Conservation (phyloP, 2,797 vertebrate genomes). For the Sebastes vulpes region DNA sequence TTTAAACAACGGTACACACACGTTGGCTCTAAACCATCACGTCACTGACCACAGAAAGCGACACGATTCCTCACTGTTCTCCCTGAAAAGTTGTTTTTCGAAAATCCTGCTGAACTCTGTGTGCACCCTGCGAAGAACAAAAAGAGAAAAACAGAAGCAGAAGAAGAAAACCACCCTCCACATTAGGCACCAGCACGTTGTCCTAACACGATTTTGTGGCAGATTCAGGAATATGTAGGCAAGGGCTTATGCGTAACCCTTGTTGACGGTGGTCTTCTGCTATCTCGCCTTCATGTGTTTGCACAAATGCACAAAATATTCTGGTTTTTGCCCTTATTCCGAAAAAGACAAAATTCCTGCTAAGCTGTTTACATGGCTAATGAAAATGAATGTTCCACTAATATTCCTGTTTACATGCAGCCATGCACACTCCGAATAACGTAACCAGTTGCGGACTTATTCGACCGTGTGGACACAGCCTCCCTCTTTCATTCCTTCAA, state of each 20-base stretch:
- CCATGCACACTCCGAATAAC: neutral
- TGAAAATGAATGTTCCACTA: neutral
- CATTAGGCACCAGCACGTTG: neutral
- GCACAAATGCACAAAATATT: neutral
- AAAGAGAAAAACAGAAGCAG: neutral
- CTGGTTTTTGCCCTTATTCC: neutral
- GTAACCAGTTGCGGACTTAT: too few species aligned
- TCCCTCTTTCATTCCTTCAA: too few species aligned
- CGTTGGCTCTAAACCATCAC: slow-evolving; percentile 16
- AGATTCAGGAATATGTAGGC: neutral
- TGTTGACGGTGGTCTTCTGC: neutral
- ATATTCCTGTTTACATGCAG: neutral
- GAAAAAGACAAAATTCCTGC: neutral
- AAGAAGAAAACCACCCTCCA: neutral
- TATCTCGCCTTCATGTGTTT: neutral
- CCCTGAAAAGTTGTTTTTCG: slow-evolving; percentile 22
- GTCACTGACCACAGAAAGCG: slow-evolving; percentile 40
- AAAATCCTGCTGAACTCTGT: slow-evolving; percentile 43
- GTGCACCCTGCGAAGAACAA: slow-evolving; percentile 22
- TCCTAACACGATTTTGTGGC: neutral
- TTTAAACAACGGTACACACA: slow-evolving; percentile 42
- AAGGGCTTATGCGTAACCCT: neutral
- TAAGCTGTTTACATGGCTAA: neutral
- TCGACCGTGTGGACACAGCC: too few species aligned
- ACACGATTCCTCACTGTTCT: slow-evolving; percentile 30